Conservation (phyloP, 2,797 vertebrate species). For the Apogon talboti region DNA sequence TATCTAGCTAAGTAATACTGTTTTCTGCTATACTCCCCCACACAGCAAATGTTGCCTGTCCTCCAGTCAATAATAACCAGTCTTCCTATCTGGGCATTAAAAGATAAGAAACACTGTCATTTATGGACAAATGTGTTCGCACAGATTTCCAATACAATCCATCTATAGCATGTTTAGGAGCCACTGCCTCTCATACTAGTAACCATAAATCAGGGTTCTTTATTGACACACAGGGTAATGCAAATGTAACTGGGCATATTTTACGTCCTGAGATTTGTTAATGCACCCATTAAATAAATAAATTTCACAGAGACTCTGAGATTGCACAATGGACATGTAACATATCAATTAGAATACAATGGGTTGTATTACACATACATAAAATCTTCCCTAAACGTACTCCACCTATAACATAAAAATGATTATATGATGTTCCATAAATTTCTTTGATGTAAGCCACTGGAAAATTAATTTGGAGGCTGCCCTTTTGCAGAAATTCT, state of each 20-base stretch:
- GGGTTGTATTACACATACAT: background rate
- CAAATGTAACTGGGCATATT: slow-evolving; percentile 31
- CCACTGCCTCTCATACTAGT: slow-evolving; percentile 59
- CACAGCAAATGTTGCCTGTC: slow-evolving; percentile 57
- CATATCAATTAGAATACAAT: slow-evolving; percentile 19
- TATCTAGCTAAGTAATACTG: slow-evolving; percentile 45
- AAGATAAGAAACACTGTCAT: slow-evolving; percentile 70
- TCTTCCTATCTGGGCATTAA: slow-evolving; percentile 59
- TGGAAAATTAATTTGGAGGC: slow-evolving; percentile 40
- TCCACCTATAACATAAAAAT: slow-evolving; percentile 27
- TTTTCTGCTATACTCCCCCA: slow-evolving; percentile 55
- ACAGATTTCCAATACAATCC: slow-evolving; percentile 78
- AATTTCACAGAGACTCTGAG: slow-evolving; percentile 9
- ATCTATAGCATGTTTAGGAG: slow-evolving; percentile 51
- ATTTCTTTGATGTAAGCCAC: slow-evolving; percentile 51
- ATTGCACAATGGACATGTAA: slow-evolving; percentile 10
- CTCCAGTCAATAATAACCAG: slow-evolving; percentile 66
- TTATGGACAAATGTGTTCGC: slow-evolving; percentile 70
- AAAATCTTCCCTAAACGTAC: slow-evolving; percentile 8
- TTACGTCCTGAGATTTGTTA: slow-evolving; percentile 36
- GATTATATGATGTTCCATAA: slow-evolving; percentile 22
- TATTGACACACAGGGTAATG: slow-evolving; percentile 64
- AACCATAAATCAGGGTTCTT: slow-evolving; percentile 67
- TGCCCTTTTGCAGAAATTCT: slow-evolving; percentile 35
- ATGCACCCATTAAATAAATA: slow-evolving; percentile 30